These are phyloP conservation scores for Miopithecus talapoin DNA, from an alignment of 2,797 vertebrate species.

Conservation along the genomic window DNA sequence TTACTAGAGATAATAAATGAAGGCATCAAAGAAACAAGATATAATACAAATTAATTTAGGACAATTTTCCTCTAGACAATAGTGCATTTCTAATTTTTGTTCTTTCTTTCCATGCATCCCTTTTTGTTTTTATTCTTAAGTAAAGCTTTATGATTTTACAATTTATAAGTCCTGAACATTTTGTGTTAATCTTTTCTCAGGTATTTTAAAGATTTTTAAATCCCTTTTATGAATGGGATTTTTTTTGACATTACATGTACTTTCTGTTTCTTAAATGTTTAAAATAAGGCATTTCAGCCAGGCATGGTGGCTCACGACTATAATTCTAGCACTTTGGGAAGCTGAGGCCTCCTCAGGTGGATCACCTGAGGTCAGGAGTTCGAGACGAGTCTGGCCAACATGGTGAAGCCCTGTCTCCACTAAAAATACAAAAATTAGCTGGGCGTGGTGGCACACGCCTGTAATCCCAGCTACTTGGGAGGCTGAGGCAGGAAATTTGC, in stretches of 20 bases:
- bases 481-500: no score
- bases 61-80: background rate
- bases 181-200: background rate
- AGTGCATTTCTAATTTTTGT: background rate
- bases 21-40: background rate
- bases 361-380: no score
- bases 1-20: background rate
- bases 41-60: background rate
- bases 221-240: background rate
- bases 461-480: no score
- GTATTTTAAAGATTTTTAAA: background rate
- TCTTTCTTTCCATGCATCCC: background rate
- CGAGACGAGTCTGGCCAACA: no score
- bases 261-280: background rate
- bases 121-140: background rate
- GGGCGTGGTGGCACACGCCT: no score
- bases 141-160: background rate
- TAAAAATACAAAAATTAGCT: no score
- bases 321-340: no score
- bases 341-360: no score
- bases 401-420: no score
- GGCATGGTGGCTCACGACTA: no score
- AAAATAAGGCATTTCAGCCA: background rate
- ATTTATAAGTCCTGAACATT: background rate
- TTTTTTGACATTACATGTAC: background rate